Conservation (phyloP, 2,888 invertebrate species). For the Dasysyrphus tricinctus region DNA sequence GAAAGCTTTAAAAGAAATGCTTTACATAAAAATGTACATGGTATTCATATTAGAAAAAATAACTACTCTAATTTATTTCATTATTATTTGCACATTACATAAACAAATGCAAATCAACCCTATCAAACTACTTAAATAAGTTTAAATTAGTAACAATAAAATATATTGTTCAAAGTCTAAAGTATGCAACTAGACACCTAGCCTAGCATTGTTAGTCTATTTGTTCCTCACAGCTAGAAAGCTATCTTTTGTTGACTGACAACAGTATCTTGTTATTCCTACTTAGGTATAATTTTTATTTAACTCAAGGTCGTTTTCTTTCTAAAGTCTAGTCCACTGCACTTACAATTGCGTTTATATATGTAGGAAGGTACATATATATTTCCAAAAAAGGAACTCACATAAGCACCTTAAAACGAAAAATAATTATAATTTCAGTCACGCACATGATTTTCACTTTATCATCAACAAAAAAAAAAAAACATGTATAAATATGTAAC, state of each 20-base stretch:
- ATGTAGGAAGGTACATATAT: background rate
- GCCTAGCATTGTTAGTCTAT: background rate
- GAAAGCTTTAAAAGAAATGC: too few species aligned
- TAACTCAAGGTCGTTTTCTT: constrained; percentile 51
- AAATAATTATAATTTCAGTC: constrained; percentile 44
- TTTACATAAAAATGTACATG: too few species aligned
- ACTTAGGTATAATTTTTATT: background rate
- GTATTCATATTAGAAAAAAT: too few species aligned
- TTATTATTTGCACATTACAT: too few species aligned
- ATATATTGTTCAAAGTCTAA: background rate
- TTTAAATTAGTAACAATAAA: background rate
- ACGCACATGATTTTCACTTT: constrained; percentile 61
- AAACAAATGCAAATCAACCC: too few species aligned
- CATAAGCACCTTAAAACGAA: constrained; percentile 40
- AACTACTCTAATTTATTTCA: too few species aligned
- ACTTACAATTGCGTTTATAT: background rate
- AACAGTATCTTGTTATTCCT: background rate
- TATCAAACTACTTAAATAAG: too few species aligned
- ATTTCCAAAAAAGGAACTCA: constrained; percentile 28
- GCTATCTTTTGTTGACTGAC: background rate
- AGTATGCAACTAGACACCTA: background rate
- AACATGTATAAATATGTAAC: constrained; percentile 30
- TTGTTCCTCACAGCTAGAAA: background rate
- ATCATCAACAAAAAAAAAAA: background rate
- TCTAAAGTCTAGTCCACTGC: background rate